Evolutionary conservation across 2,113 vertebrate species (phyloP).

Genomic region (Aramus guarauna): DNA sequence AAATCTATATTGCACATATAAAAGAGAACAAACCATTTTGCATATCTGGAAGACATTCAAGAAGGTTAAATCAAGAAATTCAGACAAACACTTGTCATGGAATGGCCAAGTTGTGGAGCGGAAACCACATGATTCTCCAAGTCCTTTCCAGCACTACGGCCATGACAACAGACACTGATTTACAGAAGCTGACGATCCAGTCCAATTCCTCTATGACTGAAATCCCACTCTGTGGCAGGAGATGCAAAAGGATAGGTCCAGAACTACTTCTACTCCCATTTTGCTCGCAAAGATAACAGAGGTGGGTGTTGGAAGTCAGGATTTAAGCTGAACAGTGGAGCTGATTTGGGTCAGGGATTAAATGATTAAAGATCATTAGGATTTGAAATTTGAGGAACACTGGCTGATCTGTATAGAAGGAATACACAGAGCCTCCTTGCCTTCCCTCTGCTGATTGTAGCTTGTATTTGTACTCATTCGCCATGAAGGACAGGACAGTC

Average conservation of each 20-base stretch:
- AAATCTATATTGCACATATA: rapidly evolving
- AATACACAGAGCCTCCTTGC: rapidly evolving
- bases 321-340: not conserved
- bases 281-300: not conserved
- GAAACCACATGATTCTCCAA: not conserved
- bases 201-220: not conserved
- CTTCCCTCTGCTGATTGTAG: not conserved
- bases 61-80: not conserved
- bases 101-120: not conserved
- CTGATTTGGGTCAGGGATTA: slow-evolving; percentile 9
- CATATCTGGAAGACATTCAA: rapidly evolving
- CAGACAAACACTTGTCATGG: rapidly evolving
- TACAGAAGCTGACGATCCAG: not conserved
- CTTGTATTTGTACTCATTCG: rapidly evolving
- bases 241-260: not conserved
- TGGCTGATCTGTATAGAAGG: not conserved
- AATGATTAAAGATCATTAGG: not conserved
- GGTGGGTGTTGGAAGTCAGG: not conserved
- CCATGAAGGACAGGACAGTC: not conserved
- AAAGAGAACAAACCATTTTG: rapidly evolving
- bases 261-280: not conserved
- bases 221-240: not conserved
- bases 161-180: not conserved
- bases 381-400: not conserved
- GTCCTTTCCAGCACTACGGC: not conserved